Percentiles rank a stretch among this genome's conserved stretches.
Conservation (phyloP, 2,113 vertebrate species). For the Larimichthys polyactis region DNA sequence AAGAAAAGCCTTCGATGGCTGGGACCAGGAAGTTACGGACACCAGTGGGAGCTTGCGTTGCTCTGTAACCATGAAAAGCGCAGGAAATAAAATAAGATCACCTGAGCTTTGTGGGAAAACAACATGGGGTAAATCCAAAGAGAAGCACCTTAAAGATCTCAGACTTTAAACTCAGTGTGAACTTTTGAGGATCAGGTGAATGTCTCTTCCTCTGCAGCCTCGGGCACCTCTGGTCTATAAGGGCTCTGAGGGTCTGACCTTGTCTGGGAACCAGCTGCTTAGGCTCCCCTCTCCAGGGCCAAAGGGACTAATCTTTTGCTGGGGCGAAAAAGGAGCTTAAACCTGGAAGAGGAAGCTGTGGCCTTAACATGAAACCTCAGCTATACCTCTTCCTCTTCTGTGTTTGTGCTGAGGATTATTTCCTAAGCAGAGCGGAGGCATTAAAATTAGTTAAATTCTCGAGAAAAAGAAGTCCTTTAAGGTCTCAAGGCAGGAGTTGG, state of each 20-base stretch:
- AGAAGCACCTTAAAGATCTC: conserved; percentile 44
- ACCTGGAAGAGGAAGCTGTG: conserved; percentile 74
- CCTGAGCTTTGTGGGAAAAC: conserved; percentile 39
- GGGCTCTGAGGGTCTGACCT: conserved; percentile 63
- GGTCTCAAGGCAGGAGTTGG: conserved; percentile 33
- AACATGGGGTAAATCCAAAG: conserved; percentile 38
- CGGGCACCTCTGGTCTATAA: conserved; percentile 73
- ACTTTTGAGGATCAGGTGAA: conserved; percentile 69
- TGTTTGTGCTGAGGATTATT: conserved; percentile 74
- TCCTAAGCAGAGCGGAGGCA: conserved; percentile 54
- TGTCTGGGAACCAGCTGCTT: conserved; percentile 69
- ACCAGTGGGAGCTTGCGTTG: conserved; percentile 17
- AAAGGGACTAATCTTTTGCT: conserved; percentile 71
- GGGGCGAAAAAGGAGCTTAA: conserved; percentile 73
- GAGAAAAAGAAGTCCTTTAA: conserved; percentile 43
- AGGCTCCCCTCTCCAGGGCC: conserved; percentile 61
- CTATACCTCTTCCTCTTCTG: conserved; percentile 62
- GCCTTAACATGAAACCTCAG: conserved; percentile 65
- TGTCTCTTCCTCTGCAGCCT: conserved; percentile 52
- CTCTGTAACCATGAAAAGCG: background rate
- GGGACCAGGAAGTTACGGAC: conserved; percentile 12
- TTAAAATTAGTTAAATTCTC: conserved; percentile 64
- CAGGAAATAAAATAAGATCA: conserved; percentile 28
- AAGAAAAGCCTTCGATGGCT: conserved; percentile 2
- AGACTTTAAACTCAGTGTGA: conserved; percentile 56